These are phyloP conservation scores for Hydrolagus colliei DNA, from an alignment of 2,797 vertebrate species.

Conservation along the genomic window DNA sequence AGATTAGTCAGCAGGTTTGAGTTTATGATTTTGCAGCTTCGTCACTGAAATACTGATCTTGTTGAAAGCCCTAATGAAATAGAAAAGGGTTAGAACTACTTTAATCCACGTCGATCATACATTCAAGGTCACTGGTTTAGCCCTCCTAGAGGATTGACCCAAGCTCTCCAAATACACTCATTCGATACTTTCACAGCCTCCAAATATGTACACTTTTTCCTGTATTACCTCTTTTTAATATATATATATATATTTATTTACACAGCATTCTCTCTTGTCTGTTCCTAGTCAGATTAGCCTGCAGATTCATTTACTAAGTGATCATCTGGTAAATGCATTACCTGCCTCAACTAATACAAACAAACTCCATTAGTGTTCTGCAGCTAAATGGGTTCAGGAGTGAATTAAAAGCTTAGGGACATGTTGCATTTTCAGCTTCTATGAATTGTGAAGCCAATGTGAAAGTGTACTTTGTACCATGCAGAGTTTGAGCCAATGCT, in stretches of 20 bases:
- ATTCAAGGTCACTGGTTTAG: not conserved
- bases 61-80: not conserved
- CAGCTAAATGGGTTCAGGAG: not conserved
- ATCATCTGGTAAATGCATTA: not conserved
- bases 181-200: not conserved
- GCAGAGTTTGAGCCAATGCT: not conserved
- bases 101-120: not conserved
- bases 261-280: not conserved
- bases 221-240: not conserved
- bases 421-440: not conserved
- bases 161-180: not conserved
- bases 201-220: not conserved
- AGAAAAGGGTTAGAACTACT: not conserved
- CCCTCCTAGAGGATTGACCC: not conserved
- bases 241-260: not conserved
- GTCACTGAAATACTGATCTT: not conserved
- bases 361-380: not conserved
- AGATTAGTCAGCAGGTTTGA: not conserved
- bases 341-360: not conserved
- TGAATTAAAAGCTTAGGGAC: not conserved
- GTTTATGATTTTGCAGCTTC: not conserved
- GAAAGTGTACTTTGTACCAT: not conserved
- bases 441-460: not conserved
- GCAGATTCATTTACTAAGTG: not conserved
- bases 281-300: not conserved